A percentile compares a stretch with the other conserved stretches of the same genome.
These are phyloP conservation scores for Pyrgilauda ruficollis DNA, from an alignment of 2,113 vertebrate genomes.

Conservation along the genomic window DNA sequence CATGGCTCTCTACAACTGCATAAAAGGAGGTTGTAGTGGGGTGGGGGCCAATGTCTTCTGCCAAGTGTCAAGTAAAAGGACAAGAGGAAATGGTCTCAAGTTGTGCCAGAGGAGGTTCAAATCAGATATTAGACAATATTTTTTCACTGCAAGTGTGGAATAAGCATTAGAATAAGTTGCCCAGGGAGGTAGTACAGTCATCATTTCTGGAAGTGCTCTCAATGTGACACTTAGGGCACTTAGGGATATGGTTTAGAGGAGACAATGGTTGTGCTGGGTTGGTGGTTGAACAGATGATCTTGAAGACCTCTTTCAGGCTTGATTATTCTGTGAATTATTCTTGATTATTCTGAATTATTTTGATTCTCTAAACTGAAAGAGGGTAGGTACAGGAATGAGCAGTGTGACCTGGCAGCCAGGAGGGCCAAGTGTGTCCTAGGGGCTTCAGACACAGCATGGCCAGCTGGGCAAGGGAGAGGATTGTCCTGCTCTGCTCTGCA, in stretches of 20 bases:
- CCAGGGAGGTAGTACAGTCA: neutral
- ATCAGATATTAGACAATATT: neutral
- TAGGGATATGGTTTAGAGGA: neutral
- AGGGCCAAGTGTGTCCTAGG: fast-evolving
- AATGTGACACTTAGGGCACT: neutral
- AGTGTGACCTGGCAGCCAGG: neutral
- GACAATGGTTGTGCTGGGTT: neutral
- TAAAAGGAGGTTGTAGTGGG: neutral
- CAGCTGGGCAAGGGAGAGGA: fast-evolving
- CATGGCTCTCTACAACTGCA: neutral
- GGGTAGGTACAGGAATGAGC: neutral
- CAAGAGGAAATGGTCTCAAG: neutral
- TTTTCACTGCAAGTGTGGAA: neutral
- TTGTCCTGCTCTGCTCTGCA: neutral
- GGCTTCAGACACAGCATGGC: fast-evolving
- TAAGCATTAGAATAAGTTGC: neutral
- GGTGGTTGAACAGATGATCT: neutral
- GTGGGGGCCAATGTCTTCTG: neutral
- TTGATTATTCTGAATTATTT: neutral
- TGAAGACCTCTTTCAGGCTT: neutral
- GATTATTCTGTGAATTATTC: neutral
- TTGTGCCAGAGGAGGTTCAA: neutral
- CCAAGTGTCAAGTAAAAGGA: neutral
- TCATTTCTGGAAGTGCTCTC: neutral
- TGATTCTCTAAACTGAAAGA: neutral